Base-by-base conservation (phyloP, 2,113 vertebrate species). In the human (Homo sapiens) region DNA sequence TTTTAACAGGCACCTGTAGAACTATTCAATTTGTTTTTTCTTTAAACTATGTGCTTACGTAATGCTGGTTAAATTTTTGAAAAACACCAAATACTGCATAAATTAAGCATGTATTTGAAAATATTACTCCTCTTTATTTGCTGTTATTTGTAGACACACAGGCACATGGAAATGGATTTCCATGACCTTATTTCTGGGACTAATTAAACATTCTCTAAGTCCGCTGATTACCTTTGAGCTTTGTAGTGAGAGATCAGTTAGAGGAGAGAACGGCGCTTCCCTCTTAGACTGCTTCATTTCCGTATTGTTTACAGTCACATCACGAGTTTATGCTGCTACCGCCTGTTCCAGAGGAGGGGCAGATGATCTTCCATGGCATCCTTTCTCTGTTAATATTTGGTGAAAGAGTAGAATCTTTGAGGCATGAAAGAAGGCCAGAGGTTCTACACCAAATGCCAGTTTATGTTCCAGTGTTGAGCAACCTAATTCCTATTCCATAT, bases 181-280 rank as follows among this genome's bases (percentile, higher is more conserved):
- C 35, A n/a, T 9, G 8, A 22, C 38, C 6, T 0, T 30, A 32
- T 43, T 83, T 91, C 66, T 43, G 43, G 14, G 66, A 14, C 16
- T 25, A 11, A 32, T 35, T 40, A 23, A 93, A 43, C 10, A 50
- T 40, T 48, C 25, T 75, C 2, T 85, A 38, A 45, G 35, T 20
- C 32, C 48, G 14, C 27, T 13, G 18, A 9, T 38, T 16, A 6
- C 12, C 8, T 59, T 12, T 85, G 40, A 66, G 23, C 35, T 64
- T 76, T 35, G 5, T 40, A 5, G 3, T 22, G 23, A 90, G 52
- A 55, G 20, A 20, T 35, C 40, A 30, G 0, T 23, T n/a, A 57
- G 18, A 27, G 7, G 5, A 2, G 7, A 35, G 50, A 11, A 27
- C 0, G 1, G 40, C 14, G 6, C 22, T 59, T 35, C 8, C 25